Base-by-base conservation (phyloP, 2,797 vertebrate genomes). In the Anableps anableps region DNA sequence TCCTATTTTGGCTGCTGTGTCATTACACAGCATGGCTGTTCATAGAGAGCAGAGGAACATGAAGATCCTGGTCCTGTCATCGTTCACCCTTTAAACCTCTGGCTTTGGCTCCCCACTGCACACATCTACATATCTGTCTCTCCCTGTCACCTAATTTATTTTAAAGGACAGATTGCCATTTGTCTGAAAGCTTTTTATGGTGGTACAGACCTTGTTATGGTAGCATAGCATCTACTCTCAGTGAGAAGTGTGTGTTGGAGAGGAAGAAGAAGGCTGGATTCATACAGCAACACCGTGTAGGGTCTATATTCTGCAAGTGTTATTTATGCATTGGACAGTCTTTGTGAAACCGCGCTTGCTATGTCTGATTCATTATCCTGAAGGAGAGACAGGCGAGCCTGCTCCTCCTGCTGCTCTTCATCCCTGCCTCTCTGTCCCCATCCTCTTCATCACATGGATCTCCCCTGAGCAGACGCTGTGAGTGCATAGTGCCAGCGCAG, bases 131-230 rank as follows among this genome's bases (percentile, higher is more conserved):
- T 3, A 71, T 26, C 45, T 8, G 47, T 45, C 79, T 68, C 74
- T 85, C 55, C 80, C 83, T 85, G 84, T 91, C 91, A 89, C 83
- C 80, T 93, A 88, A 94, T 95, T 95, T 95, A 95, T 94, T 89
- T 90, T 90, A 82, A 91, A 92, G 89, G 93, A 92, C 88, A 89
- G 86, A 90, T 90, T 86, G 88, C 92, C 91, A 94, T 96, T 95
- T 95, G 93, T 94, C 94, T 95, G 92, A 95, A 95, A 95, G 95
- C 93, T 93, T 94, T 95, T 94, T 92, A 93, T 94, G 92, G 93
- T 86, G 82, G 80, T 85, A 83, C 83, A 93, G 93, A 93, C 92
- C 93, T 94, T 95, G 93, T 94, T 94, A 93, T 88, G 78, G 83
- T 88, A 86, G 83, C 88, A 86, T 88, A 53, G 88, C 88, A 93